Conservation (phyloP, 2,113 vertebrate genomes). For the Toxotes jaculatrix region DNA sequence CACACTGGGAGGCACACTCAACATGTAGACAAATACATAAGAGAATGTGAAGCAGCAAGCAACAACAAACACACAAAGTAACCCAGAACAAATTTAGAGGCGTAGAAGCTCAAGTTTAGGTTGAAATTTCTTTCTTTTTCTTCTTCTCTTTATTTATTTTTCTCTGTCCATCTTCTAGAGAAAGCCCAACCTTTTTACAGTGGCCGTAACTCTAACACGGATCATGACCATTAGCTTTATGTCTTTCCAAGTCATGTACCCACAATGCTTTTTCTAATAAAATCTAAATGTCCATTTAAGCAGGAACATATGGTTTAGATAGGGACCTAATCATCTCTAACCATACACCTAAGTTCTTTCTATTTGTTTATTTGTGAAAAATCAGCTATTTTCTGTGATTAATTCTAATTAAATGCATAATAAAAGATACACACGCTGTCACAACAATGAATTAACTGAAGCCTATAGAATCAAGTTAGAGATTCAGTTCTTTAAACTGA, state of each 20-base stretch:
- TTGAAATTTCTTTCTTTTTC: background rate
- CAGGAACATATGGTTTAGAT: background rate
- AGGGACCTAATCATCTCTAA: background rate
- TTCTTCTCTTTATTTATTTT: background rate
- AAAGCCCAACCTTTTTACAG: background rate
- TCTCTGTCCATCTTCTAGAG: background rate
- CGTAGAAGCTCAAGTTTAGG: background rate
- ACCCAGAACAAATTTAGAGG: background rate
- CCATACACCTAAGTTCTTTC: background rate
- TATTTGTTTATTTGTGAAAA: background rate
- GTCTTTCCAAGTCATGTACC: background rate
- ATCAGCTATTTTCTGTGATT: background rate
- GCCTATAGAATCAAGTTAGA: background rate
- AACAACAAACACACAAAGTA: background rate
- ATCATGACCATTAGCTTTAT: conserved; percentile 16
- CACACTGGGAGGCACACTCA: conserved; percentile 1
- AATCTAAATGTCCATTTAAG: conserved; percentile 5
- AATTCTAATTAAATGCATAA: background rate
- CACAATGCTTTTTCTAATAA: conserved; percentile 23
- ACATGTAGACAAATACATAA: background rate
- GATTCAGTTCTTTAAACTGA: background rate
- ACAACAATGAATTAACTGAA: background rate
- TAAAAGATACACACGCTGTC: background rate
- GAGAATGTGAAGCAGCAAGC: conserved; percentile 6
- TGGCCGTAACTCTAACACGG: conserved; percentile 17